A percentile compares a stretch with the other conserved stretches of the same genome.
These are phyloP conservation scores for Pantherophis vulpinus DNA, from an alignment of 2,797 vertebrate species.

Conservation along the genomic window DNA sequence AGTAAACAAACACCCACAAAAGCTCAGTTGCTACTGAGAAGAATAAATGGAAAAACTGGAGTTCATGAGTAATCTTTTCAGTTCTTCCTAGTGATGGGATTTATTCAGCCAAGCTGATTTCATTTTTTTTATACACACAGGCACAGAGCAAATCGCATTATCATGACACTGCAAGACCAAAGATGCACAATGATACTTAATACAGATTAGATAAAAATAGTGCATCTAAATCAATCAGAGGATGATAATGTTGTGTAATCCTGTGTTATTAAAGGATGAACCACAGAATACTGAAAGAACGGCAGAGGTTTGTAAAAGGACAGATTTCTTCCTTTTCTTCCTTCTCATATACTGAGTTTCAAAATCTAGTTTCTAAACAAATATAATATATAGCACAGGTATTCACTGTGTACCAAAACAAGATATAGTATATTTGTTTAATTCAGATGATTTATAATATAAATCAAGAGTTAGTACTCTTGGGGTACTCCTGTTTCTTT, in stretches of 20 bases:
- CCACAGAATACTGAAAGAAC: conserved; percentile 55
- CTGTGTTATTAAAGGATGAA: conserved; percentile 53
- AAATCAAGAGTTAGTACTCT: neutral
- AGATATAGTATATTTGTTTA: neutral
- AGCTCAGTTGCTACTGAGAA: neutral
- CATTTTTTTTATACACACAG: conserved; percentile 32
- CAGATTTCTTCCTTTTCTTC: conserved; percentile 8
- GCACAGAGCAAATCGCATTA: conserved; percentile 76
- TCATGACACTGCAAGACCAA: conserved; percentile 58
- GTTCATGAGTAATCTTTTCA: conserved; percentile 51
- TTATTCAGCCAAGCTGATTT: conserved; percentile 60
- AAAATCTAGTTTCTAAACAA: conserved; percentile 17
- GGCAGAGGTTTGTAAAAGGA: conserved; percentile 44
- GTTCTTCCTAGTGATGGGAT: conserved; percentile 55
- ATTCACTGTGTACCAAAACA: neutral
- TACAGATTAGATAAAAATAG: conserved; percentile 70
- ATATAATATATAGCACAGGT: neutral
- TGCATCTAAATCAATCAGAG: conserved; percentile 60
- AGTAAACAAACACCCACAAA: conserved; percentile 20
- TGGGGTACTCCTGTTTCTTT: neutral
- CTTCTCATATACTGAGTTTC: neutral
- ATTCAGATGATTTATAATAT: neutral
- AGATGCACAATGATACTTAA: conserved; percentile 73
- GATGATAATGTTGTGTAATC: conserved; percentile 68
- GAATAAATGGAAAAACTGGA: neutral